Percentiles rank a stretch among this genome's conserved stretches.
These are phyloP conservation scores for Rhagium mordax DNA, from an alignment of 2,888 invertebrate species.

Conservation along the genomic window DNA sequence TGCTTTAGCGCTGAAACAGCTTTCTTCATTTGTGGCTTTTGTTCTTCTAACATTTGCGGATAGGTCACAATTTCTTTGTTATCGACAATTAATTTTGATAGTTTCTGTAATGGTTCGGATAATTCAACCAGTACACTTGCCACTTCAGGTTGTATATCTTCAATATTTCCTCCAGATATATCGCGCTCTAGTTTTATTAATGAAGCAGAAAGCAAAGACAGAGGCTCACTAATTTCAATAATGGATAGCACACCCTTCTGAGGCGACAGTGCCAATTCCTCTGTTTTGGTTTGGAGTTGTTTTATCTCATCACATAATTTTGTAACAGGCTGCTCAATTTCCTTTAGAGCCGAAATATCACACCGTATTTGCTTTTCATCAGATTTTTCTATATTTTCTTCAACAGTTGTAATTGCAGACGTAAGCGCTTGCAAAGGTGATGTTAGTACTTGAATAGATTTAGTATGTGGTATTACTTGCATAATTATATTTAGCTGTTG, in stretches of 20 bases:
- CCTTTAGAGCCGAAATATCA: neutral
- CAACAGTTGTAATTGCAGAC: constrained; percentile 31
- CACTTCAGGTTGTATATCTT: constrained; percentile 4
- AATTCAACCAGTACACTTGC: neutral
- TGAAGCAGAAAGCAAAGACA: constrained; percentile 22
- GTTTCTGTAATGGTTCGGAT: constrained; percentile 21
- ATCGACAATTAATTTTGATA: constrained; percentile 34
- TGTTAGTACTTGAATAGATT: constrained; percentile 36
- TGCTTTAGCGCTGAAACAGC: constrained; percentile 40
- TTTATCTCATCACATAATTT: constrained; percentile 41
- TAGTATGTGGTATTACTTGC: constrained; percentile 29
- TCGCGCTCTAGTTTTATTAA: neutral
- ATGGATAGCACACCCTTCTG: constrained; percentile 54
- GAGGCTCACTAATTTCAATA: constrained; percentile 41
- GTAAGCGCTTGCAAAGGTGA: constrained; percentile 40
- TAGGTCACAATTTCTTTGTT: constrained; percentile 22
- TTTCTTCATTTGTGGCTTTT: constrained; percentile 46
- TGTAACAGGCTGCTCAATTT: constrained; percentile 25
- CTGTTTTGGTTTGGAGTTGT: constrained; percentile 34
- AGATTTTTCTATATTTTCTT: constrained; percentile 4
- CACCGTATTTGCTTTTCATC: neutral
- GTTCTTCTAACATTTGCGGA: constrained; percentile 42
- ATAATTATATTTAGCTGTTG: constrained; percentile 38
- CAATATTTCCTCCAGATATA: neutral
- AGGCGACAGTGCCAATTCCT: constrained; percentile 34